Evolutionary conservation across 2,888 invertebrate species (phyloP), one percentile per base, ranked within the genome.

Genomic region (Eurytoma adleriae): DNA sequence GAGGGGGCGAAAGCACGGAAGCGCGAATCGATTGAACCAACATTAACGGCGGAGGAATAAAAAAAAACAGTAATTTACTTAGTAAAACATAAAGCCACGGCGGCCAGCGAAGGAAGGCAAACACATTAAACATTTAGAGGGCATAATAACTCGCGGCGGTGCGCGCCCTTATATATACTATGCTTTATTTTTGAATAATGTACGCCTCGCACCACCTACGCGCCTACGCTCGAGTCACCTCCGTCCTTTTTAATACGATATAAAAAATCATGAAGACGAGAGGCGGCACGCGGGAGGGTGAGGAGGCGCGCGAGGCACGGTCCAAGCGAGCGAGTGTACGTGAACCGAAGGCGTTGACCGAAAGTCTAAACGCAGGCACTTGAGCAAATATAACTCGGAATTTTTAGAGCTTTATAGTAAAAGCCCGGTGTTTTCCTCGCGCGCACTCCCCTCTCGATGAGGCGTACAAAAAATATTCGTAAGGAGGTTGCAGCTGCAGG

Each of bases 111-210:
- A 90, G 89, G 90, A 90, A 90, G 89, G 90, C 90, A 91, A 91
- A 91, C 90, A 90, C 90, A 91, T 91, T 90, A 90, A 90, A 90
- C 89, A 91, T 91, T 91, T 89, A 90, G 88, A 89, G 89, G 88
- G 88, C 89, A 90, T 90, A 91, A 91, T 90, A 90, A 91, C 90
- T 89, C 87, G 88, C 87, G 87, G 87, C 86, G 87, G 88, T 89
- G 69, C 40, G 62, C 76, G 18, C 59, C 88, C 89, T 89, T 89
- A 89, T 88, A 88, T 88, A 89, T 87, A 87, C 87, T 89, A 88
- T 88, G 76, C 69, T 69, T 80, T 69, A 66, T 80, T 73, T 73
- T 86, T 90, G 88, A 90, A 90, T 90, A 89, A 90, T 90, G 40
- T 40, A 40, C 40, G 40, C 40, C 40, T 40, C 40, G 40, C 40